phyloP scores from a whole-genome alignment of 2,113 vertebrate genomes.

The Mustela lutreola region DNA sequence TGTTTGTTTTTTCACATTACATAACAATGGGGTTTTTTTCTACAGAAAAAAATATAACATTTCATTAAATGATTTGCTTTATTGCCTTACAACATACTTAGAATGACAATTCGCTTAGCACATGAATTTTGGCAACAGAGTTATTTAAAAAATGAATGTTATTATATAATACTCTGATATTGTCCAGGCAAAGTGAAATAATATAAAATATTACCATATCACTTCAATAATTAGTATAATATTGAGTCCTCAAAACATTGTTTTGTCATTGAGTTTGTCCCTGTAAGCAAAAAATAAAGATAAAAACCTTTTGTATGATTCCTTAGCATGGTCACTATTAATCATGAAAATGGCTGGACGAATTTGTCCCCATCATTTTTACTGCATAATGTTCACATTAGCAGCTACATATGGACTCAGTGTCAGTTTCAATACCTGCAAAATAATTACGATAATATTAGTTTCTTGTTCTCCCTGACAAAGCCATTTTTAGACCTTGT shows the following conservation, averaged over 20 bases:
- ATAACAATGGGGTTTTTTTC: background rate
- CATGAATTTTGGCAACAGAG: background rate
- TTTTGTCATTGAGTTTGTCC: background rate
- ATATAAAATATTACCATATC: background rate
- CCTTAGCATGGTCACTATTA: background rate
- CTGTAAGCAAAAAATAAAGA: conserved; percentile 34
- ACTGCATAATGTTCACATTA: background rate
- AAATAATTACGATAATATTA: conserved; percentile 49
- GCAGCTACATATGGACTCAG: background rate
- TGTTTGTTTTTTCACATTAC: conserved; percentile 2
- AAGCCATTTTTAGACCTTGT: conserved; percentile 69
- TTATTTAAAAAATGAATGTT: background rate
- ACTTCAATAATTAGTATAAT: background rate
- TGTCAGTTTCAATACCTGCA: conserved; percentile 39
- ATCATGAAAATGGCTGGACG: background rate
- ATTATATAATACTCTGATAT: background rate
- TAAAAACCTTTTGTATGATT: background rate
- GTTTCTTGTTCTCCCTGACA: conserved; percentile 55
- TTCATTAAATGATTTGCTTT: conserved; percentile 4
- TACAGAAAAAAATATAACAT: background rate
- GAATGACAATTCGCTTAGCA: background rate
- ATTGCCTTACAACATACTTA: background rate
- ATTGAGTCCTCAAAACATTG: background rate
- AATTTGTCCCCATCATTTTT: background rate
- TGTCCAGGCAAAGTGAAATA: background rate